Conservation (phyloP, 2,113 vertebrate species). For the Hoplias malabaricus region DNA sequence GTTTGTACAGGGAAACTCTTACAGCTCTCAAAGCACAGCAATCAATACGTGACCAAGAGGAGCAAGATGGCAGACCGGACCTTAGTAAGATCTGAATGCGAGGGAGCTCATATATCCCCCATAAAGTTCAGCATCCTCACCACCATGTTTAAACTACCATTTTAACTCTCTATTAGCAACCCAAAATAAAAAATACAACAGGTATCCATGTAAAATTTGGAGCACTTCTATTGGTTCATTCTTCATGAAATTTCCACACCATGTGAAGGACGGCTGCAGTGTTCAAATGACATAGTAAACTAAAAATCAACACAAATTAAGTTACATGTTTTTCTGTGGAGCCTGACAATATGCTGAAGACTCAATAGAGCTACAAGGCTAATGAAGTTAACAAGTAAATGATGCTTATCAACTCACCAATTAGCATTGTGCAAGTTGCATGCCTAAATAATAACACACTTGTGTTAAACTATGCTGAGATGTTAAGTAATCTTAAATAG, state of each 20-base stretch:
- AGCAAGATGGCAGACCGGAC: background rate
- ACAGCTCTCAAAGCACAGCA: background rate
- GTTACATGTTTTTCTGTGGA: too few species aligned
- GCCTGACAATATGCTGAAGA: too few species aligned
- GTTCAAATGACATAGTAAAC: too few species aligned
- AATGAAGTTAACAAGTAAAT: background rate
- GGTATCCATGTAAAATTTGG: too few species aligned
- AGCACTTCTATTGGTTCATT: too few species aligned
- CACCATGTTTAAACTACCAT: conserved; percentile 22
- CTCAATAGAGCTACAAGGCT: too few species aligned
- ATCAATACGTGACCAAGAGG: background rate
- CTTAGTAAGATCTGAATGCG: background rate
- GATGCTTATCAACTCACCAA: too few species aligned
- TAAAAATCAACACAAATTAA: too few species aligned
- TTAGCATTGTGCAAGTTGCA: conserved; percentile 24
- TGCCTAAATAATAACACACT: background rate
- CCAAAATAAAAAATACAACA: too few species aligned
- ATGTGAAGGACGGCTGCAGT: too few species aligned
- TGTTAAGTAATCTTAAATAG: background rate
- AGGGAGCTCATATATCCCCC: background rate
- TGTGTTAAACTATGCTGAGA: background rate
- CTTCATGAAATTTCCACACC: too few species aligned
- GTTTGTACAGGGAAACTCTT: background rate
- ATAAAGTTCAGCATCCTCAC: background rate
- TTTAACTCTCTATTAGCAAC: too few species aligned